Evolutionary conservation across 2,113 vertebrate genomes (phyloP).

Genomic region (Crotalus horridus): DNA sequence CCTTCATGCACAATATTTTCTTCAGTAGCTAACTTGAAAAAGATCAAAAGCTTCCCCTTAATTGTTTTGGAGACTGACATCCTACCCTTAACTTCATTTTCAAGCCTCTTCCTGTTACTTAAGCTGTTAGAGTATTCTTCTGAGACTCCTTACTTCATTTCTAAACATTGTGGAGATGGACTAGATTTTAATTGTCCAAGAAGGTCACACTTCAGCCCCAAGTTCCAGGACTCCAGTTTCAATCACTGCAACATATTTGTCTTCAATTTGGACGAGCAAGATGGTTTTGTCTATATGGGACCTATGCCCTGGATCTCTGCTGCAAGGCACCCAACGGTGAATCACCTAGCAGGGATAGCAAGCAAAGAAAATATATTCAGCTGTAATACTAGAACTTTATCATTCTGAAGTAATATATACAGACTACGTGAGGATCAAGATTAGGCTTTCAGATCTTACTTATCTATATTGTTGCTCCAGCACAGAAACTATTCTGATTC

Average conservation of each 20-base stretch:
- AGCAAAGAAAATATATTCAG: not conserved
- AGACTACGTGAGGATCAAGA: not conserved
- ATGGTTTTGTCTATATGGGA: conserved; percentile 99
- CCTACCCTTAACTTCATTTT: conserved; percentile 57
- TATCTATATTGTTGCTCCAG: not conserved
- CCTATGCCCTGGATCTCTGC: conserved; percentile 91
- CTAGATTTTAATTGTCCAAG: conserved; percentile 50
- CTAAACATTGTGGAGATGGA: conserved; percentile 46
- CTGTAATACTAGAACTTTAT: not conserved
- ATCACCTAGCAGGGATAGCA: conserved; percentile 80
- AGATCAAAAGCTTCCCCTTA: conserved; percentile 64
- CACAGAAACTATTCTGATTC: not conserved
- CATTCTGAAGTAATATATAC: not conserved
- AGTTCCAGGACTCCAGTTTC: conserved; percentile 97
- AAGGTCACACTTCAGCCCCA: conserved; percentile 92
- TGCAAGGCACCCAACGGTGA: conserved; percentile 99
- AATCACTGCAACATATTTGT: conserved; percentile 94
- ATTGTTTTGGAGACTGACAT: conserved; percentile 64
- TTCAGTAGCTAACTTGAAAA: conserved; percentile 74
- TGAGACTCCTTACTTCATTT: conserved; percentile 53
- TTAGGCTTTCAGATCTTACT: not conserved
- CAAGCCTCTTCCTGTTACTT: conserved; percentile 61
- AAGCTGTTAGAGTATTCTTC: conserved; percentile 45
- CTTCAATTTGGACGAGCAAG: conserved; percentile 98
- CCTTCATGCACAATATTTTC: conserved; percentile 87